These are phyloP conservation scores for Epirrita christyi DNA, from an alignment of 2,888 invertebrate genomes.

Conservation along the genomic window DNA sequence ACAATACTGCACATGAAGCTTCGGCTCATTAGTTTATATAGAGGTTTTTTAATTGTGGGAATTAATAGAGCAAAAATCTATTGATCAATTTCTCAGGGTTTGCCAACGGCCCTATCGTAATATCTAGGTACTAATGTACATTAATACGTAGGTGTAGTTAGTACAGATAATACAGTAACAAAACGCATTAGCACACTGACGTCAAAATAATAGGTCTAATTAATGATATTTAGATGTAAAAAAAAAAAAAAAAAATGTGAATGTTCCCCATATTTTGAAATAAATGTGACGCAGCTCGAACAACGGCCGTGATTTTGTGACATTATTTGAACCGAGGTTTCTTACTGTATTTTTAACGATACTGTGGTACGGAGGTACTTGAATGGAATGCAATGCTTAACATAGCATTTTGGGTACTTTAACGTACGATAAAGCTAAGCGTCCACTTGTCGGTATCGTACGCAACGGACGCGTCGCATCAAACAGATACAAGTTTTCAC, in stretches of 20 bases:
- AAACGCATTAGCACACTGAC: not conserved
- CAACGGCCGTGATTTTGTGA: no score
- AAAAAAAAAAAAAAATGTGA: no score
- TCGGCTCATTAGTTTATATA: constrained; percentile 76
- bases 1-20: constrained; percentile 60
- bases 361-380: constrained; percentile 4
- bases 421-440: constrained; percentile 28
- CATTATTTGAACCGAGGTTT: not conserved
- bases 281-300: no score
- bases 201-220: not conserved
- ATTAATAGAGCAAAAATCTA: constrained; percentile 80
- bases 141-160: constrained; percentile 33
- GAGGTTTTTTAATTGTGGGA: constrained; percentile 77
- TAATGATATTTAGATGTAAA: no score
- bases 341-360: not conserved
- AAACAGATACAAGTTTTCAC: no score
- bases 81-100: constrained; percentile 79
- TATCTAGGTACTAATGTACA: constrained; percentile 49
- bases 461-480: no score
- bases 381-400: constrained; percentile 6
- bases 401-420: constrained; percentile 18
- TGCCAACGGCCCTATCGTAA: constrained; percentile 71
- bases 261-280: no score
- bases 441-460: no score
- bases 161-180: not conserved